These are phyloP conservation scores for Antrozous pallidus DNA, from an alignment of 2,797 vertebrate species.

Conservation along the genomic window DNA sequence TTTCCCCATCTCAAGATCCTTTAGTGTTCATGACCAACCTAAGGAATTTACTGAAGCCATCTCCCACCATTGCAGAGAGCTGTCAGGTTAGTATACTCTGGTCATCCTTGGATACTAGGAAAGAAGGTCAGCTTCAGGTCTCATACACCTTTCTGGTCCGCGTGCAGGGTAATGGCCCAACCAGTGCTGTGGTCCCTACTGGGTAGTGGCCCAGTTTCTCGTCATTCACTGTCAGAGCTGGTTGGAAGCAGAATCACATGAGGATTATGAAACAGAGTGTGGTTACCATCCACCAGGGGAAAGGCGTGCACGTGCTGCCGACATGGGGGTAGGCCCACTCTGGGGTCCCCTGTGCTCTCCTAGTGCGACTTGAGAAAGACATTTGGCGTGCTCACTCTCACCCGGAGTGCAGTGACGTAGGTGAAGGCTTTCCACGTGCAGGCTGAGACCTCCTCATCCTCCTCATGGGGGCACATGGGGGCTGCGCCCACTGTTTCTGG, in stretches of 20 bases:
- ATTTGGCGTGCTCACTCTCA: background rate
- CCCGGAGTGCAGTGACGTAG: slow-evolving; percentile 90
- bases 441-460: slow-evolving; percentile 79
- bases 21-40: background rate
- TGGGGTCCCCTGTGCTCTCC: background rate
- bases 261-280: background rate
- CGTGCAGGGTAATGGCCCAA: background rate
- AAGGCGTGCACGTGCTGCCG: background rate
- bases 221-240: background rate
- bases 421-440: slow-evolving; percentile 89
- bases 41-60: background rate
- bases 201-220: background rate
- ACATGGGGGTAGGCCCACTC: background rate
- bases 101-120: background rate
- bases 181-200: background rate
- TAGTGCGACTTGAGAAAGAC: background rate
- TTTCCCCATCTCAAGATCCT: background rate
- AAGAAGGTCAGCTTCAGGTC: background rate
- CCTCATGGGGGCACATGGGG: slow-evolving; percentile 64
- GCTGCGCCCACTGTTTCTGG: slow-evolving; percentile 16
- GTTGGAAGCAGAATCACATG: background rate
- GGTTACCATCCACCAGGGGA: background rate
- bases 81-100: background rate
- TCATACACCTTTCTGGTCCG: background rate
- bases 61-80: background rate